Evolutionary conservation across 2,888 invertebrate species (phyloP).

Genomic region (Drosophila emarginata): DNA sequence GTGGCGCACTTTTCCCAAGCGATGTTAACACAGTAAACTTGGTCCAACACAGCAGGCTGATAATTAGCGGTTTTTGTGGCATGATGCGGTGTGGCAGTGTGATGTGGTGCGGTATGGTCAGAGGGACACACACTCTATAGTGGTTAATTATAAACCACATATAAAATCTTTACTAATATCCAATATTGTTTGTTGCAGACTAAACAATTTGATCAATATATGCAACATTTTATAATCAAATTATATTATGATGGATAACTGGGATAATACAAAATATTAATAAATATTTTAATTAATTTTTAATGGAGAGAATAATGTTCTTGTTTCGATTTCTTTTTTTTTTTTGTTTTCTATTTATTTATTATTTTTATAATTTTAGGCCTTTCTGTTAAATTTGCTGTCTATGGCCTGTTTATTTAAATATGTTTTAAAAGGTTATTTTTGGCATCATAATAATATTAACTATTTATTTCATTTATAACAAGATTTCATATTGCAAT

Average conservation of each 20-base stretch:
- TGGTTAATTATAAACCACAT: conserved; percentile 46
- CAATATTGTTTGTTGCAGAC: neutral
- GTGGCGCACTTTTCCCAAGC: neutral
- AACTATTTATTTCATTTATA: no score
- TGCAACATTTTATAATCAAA: neutral
- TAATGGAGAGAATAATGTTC: neutral
- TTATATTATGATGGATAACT: neutral
- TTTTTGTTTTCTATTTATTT: neutral
- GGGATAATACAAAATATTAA: neutral
- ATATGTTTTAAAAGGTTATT: no score
- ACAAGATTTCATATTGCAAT: no score
- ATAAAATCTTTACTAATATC: conserved; percentile 26
- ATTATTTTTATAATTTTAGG: no score
- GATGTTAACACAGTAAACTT: neutral
- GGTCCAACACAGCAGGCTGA: conserved; percentile 22
- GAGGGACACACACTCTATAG: conserved; percentile 29
- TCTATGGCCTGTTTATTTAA: no score
- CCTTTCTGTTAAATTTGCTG: no score
- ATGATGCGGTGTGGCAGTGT: conserved; percentile 14
- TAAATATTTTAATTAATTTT: neutral
- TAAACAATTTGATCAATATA: conserved; percentile 5
- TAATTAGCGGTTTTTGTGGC: conserved; percentile 47
- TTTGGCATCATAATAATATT: no score
- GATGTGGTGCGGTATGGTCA: conserved; percentile 26
- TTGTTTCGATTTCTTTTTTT: neutral